A percentile compares a stretch with the other conserved stretches of the same genome.
Conservation (phyloP, 2,888 invertebrate species). For the Xylophagus ater region DNA sequence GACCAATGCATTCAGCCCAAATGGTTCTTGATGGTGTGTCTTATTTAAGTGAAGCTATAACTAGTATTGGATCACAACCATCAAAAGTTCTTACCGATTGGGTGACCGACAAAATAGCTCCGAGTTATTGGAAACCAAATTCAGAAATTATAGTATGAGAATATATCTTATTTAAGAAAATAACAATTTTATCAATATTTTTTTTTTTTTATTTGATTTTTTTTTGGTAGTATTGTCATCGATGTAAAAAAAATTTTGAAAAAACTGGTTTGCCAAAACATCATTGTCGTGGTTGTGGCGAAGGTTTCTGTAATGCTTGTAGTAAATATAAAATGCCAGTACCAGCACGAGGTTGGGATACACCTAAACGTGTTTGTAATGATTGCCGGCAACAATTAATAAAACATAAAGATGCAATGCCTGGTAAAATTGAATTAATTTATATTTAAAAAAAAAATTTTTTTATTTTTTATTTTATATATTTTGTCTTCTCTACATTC, state of each 20-base stretch:
- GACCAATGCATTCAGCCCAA: slow-evolving; percentile 47
- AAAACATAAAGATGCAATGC: slow-evolving; percentile 24
- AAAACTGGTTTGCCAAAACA: slow-evolving; percentile 50
- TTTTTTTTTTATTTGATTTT: slow-evolving; percentile 3
- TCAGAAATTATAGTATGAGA: slow-evolving; percentile 54
- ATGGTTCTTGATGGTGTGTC: slow-evolving; percentile 53
- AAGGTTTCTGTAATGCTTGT: slow-evolving; percentile 66
- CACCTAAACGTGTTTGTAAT: slow-evolving; percentile 63
- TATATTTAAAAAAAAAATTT: slow-evolving; percentile 10
- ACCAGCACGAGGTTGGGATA: slow-evolving; percentile 58
- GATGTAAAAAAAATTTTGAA: slow-evolving; percentile 50
- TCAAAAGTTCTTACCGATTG: slow-evolving; percentile 53
- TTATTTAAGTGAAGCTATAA: slow-evolving; percentile 50
- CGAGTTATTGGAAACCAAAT: slow-evolving; percentile 71
- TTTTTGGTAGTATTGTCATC: slow-evolving; percentile 47
- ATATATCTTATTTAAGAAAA: slow-evolving; percentile 3
- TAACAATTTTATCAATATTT: slow-evolving; percentile 2
- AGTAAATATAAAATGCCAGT: slow-evolving; percentile 56
- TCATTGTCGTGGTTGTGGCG: slow-evolving; percentile 68
- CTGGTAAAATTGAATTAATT: slow-evolving; percentile 23
- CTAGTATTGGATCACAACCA: slow-evolving; percentile 58
- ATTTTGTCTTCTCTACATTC: background rate
- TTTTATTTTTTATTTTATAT: slow-evolving; percentile 8
- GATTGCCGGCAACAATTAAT: slow-evolving; percentile 43
- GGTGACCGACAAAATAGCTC: slow-evolving; percentile 64